Percentiles rank a stretch among this genome's conserved stretches.
Evolutionary conservation across 2,113 vertebrate species (phyloP).

Genomic region (Setophaga kirtlandii): DNA sequence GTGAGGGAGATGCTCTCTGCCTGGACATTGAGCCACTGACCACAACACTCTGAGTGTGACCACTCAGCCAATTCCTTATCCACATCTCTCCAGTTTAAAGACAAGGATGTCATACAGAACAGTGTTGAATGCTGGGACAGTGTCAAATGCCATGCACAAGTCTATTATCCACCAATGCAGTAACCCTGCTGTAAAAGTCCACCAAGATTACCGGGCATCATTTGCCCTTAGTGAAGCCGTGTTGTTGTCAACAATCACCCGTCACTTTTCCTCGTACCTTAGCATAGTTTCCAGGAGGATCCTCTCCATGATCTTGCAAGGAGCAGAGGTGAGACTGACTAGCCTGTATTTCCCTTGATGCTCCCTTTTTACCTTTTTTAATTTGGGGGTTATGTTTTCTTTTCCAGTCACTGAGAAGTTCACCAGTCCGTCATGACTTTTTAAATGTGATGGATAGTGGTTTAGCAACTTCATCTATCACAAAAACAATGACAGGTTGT

Average conservation of each 20-base stretch:
- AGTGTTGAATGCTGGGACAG: background rate
- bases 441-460: background rate
- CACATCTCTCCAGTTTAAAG: background rate
- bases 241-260: background rate
- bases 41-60: background rate
- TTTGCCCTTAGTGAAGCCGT: background rate
- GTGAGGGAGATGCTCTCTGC: background rate
- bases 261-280: background rate
- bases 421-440: background rate
- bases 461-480: background rate
- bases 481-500: background rate
- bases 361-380: background rate
- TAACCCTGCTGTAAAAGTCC: background rate
- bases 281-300: background rate
- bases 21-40: background rate
- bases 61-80: background rate
- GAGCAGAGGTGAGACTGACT: background rate
- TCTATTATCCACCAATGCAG: background rate
- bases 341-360: background rate
- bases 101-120: background rate
- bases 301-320: background rate
- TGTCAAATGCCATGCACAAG: background rate
- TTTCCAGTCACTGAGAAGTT: background rate
- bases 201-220: background rate
- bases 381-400: background rate